A percentile compares a stretch with the other conserved stretches of the same genome.
These are phyloP conservation scores for Guaruba guarouba DNA, from an alignment of 2,113 vertebrate genomes.

Conservation along the genomic window DNA sequence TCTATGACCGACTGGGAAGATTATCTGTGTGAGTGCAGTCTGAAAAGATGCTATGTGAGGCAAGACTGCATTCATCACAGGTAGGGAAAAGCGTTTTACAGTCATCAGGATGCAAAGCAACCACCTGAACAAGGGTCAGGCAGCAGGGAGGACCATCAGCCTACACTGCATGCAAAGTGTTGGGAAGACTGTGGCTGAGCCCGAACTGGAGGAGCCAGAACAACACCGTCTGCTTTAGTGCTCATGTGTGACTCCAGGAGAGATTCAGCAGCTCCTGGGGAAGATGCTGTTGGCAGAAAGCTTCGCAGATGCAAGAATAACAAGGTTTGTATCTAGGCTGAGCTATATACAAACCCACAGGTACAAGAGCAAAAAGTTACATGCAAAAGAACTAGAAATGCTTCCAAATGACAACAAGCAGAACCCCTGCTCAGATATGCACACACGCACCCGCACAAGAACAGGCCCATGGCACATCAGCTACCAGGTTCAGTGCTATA, in stretches of 20 bases:
- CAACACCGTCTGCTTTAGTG: not conserved
- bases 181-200: fast-evolving
- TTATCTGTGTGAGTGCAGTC: fast-evolving
- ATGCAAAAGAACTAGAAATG: not conserved
- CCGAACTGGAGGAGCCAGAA: not conserved
- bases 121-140: not conserved
- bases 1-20: not conserved
- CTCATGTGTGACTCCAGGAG: not conserved
- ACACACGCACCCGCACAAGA: not conserved
- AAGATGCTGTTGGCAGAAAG: not conserved
- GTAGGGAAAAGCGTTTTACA: not conserved
- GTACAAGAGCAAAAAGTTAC: not conserved
- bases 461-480: too few relatives aligned
- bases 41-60: fast-evolving
- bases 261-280: fast-evolving
- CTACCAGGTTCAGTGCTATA: not conserved
- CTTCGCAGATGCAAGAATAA: not conserved
- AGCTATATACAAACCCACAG: not conserved
- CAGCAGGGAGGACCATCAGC: not conserved
- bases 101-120: not conserved
- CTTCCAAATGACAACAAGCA: not conserved
- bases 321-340: not conserved
- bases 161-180: not conserved
- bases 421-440: not conserved
- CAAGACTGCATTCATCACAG: not conserved